Percentiles rank a stretch among this genome's conserved stretches.
These are phyloP conservation scores for Sycobia sp. DNA, from an alignment of 1,140 invertebrate species.

Conservation along the genomic window DNA sequence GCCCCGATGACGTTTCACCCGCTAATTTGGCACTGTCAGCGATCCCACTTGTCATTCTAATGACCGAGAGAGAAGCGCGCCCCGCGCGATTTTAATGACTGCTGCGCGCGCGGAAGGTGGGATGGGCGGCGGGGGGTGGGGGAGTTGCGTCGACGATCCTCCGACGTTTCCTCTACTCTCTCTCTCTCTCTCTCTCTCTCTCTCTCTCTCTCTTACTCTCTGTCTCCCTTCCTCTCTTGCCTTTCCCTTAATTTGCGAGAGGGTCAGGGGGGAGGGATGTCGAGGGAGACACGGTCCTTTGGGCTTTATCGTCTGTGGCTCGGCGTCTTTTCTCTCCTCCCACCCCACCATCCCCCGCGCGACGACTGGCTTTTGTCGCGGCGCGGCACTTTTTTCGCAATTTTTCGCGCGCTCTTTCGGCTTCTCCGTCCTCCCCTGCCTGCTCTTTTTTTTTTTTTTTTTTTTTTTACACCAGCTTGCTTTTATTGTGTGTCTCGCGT, in stretches of 20 bases:
- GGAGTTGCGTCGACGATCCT: background rate
- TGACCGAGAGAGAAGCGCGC: conserved; percentile 47
- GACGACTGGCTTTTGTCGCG: too few species aligned
- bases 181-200: conserved; percentile 9
- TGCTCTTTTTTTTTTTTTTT: background rate
- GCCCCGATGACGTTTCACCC: conserved; percentile 33
- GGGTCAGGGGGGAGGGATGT: too few species aligned
- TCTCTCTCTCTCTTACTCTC: conserved; percentile 12
- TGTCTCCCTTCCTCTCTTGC: too few species aligned
- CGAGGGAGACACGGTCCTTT: conserved; percentile 50
- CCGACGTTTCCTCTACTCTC: too few species aligned
- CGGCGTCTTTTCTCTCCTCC: conserved; percentile 40
- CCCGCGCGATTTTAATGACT: conserved; percentile 53
- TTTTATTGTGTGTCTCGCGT: too few species aligned
- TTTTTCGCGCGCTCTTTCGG: too few species aligned
- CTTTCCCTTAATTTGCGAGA: conserved; percentile 53
- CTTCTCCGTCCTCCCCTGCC: too few species aligned
- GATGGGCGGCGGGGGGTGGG: too few species aligned
- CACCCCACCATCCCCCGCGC: background rate
- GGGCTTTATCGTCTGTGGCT: conserved; percentile 49
- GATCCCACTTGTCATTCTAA: conserved; percentile 59
- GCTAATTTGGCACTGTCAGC: conserved; percentile 60
- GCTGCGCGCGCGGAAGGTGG: conserved; percentile 3
- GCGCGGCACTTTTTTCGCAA: too few species aligned
- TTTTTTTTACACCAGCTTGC: background rate